Evolutionary conservation across 2,888 invertebrate species (phyloP).

Genomic region (Rutpela maculata): DNA sequence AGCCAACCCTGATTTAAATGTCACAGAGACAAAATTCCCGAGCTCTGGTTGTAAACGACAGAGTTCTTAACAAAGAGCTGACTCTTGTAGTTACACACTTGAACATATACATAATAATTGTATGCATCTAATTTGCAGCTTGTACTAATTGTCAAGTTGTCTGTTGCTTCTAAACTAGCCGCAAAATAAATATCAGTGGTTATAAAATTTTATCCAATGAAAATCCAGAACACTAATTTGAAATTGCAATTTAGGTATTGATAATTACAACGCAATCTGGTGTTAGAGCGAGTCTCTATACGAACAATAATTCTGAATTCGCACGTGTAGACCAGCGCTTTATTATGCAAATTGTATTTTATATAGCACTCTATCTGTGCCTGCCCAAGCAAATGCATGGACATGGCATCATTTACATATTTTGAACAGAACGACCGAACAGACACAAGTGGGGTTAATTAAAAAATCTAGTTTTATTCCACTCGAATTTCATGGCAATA

Average conservation of each 20-base stretch:
- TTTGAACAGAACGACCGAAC: slow-evolving; percentile 52
- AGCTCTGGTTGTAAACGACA: too few species aligned
- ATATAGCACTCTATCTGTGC: slow-evolving; percentile 50
- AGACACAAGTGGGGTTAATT: slow-evolving; percentile 58
- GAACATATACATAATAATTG: too few species aligned
- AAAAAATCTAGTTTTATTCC: slow-evolving; percentile 58
- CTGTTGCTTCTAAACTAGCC: background rate
- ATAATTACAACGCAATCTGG: slow-evolving; percentile 34
- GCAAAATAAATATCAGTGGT: background rate
- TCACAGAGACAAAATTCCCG: too few species aligned
- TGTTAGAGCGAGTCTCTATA: slow-evolving; percentile 19
- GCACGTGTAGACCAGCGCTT: slow-evolving; percentile 42
- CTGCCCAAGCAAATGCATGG: slow-evolving; percentile 52
- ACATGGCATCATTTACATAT: slow-evolving; percentile 60
- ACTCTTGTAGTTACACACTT: too few species aligned
- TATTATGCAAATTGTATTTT: slow-evolving; percentile 53
- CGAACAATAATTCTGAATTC: slow-evolving; percentile 35
- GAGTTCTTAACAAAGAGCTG: too few species aligned
- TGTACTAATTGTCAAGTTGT: too few species aligned
- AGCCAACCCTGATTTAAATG: too few species aligned
- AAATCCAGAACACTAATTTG: slow-evolving; percentile 9
- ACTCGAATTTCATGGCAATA: slow-evolving; percentile 42
- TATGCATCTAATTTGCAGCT: too few species aligned
- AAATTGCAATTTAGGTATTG: slow-evolving; percentile 35
- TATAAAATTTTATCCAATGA: slow-evolving; percentile 15